Conservation (phyloP, 2,113 vertebrate species). For the Hyaena hyaena region DNA sequence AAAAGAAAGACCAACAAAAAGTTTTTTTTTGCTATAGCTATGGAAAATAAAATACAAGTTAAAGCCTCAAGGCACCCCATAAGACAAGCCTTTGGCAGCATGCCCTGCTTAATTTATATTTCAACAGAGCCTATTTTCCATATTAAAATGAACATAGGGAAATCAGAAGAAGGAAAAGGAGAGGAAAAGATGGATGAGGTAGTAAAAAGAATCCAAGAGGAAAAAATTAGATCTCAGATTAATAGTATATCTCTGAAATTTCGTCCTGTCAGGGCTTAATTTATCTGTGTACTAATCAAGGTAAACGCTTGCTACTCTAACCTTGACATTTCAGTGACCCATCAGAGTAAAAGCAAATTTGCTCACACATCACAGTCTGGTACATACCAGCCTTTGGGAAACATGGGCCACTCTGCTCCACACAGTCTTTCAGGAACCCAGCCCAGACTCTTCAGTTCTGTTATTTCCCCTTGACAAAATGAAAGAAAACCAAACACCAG, state of each 20-base stretch:
- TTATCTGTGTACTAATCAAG: background rate
- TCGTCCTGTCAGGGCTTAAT: background rate
- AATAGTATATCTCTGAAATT: background rate
- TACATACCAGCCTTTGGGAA: background rate
- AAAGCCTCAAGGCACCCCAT: background rate
- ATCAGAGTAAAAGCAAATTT: background rate
- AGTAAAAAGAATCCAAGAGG: background rate
- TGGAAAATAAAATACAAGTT: constrained; percentile 40
- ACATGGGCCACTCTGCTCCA: background rate
- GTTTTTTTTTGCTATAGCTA: background rate
- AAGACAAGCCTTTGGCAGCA: background rate
- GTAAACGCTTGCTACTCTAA: background rate
- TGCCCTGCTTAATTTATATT: constrained; percentile 30
- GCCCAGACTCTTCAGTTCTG: background rate
- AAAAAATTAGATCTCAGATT: background rate
- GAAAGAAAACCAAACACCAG: background rate
- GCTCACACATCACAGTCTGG: background rate
- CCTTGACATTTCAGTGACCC: background rate
- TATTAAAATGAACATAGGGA: constrained; percentile 12
- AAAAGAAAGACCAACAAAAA: constrained; percentile 23
- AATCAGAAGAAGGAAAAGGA: background rate
- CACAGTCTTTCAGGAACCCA: background rate
- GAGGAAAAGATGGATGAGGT: background rate
- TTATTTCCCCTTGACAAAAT: constrained; percentile 7
- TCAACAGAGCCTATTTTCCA: constrained; percentile 11